Evolutionary conservation across 2,888 invertebrate species (phyloP), one percentile per base, ranked within the genome.

Genomic region (Drosophila kanekoi): DNA sequence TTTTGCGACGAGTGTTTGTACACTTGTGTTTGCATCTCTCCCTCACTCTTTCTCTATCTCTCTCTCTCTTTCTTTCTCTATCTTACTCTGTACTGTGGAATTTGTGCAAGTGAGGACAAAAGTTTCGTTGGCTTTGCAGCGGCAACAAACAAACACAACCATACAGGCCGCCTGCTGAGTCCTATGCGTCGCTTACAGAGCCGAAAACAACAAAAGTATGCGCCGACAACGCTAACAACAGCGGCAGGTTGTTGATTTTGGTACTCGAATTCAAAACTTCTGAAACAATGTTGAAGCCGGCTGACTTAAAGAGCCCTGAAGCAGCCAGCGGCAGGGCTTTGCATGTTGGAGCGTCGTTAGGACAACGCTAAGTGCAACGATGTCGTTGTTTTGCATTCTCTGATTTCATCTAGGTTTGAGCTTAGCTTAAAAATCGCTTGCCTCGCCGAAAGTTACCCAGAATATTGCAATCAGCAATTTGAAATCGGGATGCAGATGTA

Each of bases 91-190:
- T 64, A 54, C 63, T 67, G 52, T 64, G 61, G 82, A 85, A 87
- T 89, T 85, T 63, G 72, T 77, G 81, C 81, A 80, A 74, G 83
- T 74, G 69, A 86, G 87, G 64, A 88, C 81, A 88, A 88, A 86
- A 88, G 84, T 89, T 89, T 77, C 69, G 72, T 86, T 86, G 89
- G 87, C 89, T 89, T 88, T 83, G 65, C 77, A 83, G 72, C 89
- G 73, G 73, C 87, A 89, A 82, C 88, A 87, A 87, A 72, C 76
- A 82, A 75, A 82, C 69, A 83, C 60, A 87, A 65, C 47, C 58
- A 47, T 38, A 41, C 59, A 56, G 51, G 56, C 62, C 58, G 40
- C 71, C 76, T 45, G 60, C 67, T 54, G 62, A 61, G 68, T 52
- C 45, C 61, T 57, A n/a, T 59, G 56, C 66, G 56, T 59, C 45